These are phyloP conservation scores for Actinostola sp. DNA, from an alignment of 92 coral and sea anemone species.

Conservation along the genomic window DNA sequence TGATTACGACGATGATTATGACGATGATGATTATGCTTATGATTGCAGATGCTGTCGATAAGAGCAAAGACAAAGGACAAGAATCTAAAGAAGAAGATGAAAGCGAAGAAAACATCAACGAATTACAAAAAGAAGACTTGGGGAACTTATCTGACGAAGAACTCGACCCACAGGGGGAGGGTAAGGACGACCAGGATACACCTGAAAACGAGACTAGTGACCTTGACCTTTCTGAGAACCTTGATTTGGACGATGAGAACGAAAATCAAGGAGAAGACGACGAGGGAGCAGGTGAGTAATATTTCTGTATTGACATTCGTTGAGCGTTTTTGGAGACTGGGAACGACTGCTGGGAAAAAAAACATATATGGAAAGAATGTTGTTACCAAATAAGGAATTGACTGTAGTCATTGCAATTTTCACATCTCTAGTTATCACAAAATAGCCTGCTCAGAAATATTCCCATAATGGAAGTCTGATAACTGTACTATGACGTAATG, in stretches of 20 bases:
- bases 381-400: too few species aligned
- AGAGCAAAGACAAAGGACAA: constrained; percentile 66
- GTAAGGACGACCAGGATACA: constrained; percentile 45
- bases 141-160: constrained; percentile 84
- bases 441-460: too few species aligned
- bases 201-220: constrained; percentile 53
- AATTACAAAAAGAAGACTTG: constrained; percentile 67
- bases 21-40: too few species aligned
- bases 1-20: too few species aligned
- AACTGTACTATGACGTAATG: too few species aligned
- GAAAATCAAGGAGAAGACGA: constrained; percentile 18
- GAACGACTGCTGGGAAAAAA: too few species aligned
- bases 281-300: constrained; percentile 31
- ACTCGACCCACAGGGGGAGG: constrained; percentile 56
- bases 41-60: constrained; percentile 70
- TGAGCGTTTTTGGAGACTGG: too few species aligned
- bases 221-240: constrained; percentile 81
- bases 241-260: constrained; percentile 72
- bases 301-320: too few species aligned
- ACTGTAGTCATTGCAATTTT: too few species aligned
- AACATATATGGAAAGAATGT: too few species aligned
- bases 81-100: constrained; percentile 56
- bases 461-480: too few species aligned
- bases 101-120: constrained; percentile 47
- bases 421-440: too few species aligned